Base-by-base conservation (phyloP, 2,888 invertebrate genomes). In the Elegia similella region DNA sequence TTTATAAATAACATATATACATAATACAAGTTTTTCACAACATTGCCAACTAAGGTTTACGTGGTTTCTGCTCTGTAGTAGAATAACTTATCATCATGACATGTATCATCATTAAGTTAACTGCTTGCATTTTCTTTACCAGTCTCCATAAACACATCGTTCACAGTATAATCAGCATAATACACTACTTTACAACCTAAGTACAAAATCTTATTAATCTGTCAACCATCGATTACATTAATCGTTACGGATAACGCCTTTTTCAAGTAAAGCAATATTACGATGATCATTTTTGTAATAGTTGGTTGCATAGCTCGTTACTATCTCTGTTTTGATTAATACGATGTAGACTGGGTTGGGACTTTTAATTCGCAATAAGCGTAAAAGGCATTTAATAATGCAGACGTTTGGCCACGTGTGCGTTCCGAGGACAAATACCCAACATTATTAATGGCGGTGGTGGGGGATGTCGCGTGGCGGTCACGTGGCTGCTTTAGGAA, bases 341-440 rank as follows among this genome's bases (percentile, higher is more conserved):
- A 78, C 42, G 15, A 76, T 82, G 70, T 73, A 72, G 23, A 23
- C 2, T 23, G 23, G 70, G 72, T 67, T 73, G 84, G 80, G 75
- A 68, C 64, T 66, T 87, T 38, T 38, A 38, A 84, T 80, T 88
- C 69, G 85, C 88, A 88, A 90, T 89, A 90, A 89, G 87, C 86
- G 84, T 91, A 87, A 90, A 91, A 89, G 91, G 88, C 91, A 89
- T 91, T 91, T 91, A 91, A 90, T 91, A 90, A 91, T 91, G 88
- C 88, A 91, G 81, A 84, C 88, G 86, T 86, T 82, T 79, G 84
- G 66, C 70, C 86, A 84, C 84, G 86, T 86, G 88, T 84, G 76
- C 73, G 79, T 66, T 70, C 75, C 68, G 75, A 75, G 86, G 85
- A 86, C 88, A 88, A 90, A 89, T 89, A 84, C 85, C 83, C 86